Evolutionary conservation across 2,888 invertebrate genomes (phyloP), one percentile per base, ranked within the genome.

Genomic region (Sialis fuliginosa): DNA sequence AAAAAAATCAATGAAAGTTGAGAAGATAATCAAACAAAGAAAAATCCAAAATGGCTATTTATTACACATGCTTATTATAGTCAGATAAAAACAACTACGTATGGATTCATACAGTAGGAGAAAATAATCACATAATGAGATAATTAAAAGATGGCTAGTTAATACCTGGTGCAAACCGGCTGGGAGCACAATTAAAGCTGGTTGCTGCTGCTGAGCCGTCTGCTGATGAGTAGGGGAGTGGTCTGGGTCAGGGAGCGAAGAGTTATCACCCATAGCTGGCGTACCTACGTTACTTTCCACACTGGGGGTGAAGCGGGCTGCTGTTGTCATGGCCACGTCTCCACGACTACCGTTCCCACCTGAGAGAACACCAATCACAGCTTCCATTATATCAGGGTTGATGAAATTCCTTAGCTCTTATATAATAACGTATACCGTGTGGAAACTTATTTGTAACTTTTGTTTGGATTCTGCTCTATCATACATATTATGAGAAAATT

Each of bases 301-400:
- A 70, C 52, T 70, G 71, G 62, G 72, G 71, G 60, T 73, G 69
- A 49, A 75, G 69, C 46, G 75, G 71, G 60, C 74, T 70, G 64
- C 71, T 67, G 52, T 74, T 73, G 63, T 66, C 65, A 65, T 65
- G 64, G 58, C 58, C 56, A 52, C 60, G 60, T 64, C 60, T 59
- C 65, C 64, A 60, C 61, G 62, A 60, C 61, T 63, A 63, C 64
- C 58, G 60, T 62, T 60, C 56, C 58, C 60, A 60, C 60, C 63
- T 64, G 61, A 50, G 53, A 58, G 60, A 58, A 59, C 55, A 37
- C 8, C n/a, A 10, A 37, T 37, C n/a, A 37, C n/a, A 10, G 12
- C 37, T 6, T 37, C 10, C n/a, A 7, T 12, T 12, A 37, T 22
- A 22, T 22, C 22, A 22, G 22, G 22, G 22, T 22, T 22, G 22